These are phyloP conservation scores for Notarius lentiginosus DNA, from an alignment of 2,113 vertebrate genomes.

Conservation along the genomic window DNA sequence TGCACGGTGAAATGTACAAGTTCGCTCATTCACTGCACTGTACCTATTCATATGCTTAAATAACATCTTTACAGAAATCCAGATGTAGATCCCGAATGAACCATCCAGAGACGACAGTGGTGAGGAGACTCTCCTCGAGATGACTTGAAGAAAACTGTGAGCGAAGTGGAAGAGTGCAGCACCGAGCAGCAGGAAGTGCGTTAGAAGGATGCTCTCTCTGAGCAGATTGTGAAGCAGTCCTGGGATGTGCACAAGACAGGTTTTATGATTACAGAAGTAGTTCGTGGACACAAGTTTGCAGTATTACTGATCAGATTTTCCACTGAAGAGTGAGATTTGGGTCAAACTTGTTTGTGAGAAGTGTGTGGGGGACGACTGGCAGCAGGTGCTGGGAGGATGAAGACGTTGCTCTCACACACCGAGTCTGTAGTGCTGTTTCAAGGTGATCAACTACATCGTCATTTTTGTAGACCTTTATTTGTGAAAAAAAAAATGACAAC, in stretches of 20 bases:
- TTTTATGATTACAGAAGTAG: neutral
- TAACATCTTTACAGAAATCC: neutral
- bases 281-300: neutral
- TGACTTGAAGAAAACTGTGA: neutral
- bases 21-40: neutral
- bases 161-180: neutral
- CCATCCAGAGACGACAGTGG: neutral
- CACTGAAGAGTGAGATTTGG: neutral
- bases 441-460: neutral
- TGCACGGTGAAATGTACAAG: neutral
- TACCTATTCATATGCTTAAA: neutral
- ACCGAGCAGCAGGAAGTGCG: neutral
- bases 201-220: neutral
- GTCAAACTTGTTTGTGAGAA: neutral
- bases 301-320: neutral
- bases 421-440: neutral
- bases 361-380: neutral
- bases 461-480: constrained; percentile 62
- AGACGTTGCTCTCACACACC: neutral
- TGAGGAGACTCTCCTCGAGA: neutral
- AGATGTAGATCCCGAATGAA: neutral
- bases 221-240: neutral
- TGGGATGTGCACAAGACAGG: neutral
- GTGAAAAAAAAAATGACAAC: constrained; percentile 60
- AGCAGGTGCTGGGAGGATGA: neutral